phyloP scores from a whole-genome alignment of 2,797 vertebrate genomes.

The Astyanax mexicanus region DNA sequence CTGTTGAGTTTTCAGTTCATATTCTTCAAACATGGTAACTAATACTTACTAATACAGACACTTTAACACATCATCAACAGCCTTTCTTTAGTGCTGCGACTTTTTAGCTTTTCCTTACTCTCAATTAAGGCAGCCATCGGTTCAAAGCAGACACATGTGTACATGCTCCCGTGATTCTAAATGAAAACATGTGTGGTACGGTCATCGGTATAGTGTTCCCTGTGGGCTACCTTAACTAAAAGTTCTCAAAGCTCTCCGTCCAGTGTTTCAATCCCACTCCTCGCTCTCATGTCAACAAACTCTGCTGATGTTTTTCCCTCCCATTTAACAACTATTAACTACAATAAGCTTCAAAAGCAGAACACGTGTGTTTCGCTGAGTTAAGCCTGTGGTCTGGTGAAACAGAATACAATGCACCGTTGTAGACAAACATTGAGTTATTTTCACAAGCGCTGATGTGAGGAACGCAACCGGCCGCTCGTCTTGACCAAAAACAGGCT shows the following conservation, averaged over 20 bases:
- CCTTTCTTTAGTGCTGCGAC: background rate
- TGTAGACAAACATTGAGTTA: conserved; percentile 16
- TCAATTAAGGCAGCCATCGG: conserved; percentile 71
- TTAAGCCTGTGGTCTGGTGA: background rate
- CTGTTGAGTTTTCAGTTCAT: no score
- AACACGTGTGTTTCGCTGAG: background rate
- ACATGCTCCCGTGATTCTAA: conserved; percentile 75
- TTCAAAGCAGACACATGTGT: conserved; percentile 78
- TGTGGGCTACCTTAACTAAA: conserved; percentile 61
- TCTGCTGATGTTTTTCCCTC: background rate
- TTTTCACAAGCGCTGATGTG: background rate
- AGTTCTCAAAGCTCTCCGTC: conserved; percentile 31
- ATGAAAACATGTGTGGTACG: conserved; percentile 80
- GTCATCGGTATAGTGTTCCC: conserved; percentile 74
- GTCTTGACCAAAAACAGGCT: conserved; percentile 58
- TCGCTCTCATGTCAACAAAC: background rate
- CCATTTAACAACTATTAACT: conserved; percentile 17
- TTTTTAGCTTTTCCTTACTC: conserved; percentile 67
- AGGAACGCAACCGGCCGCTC: conserved; percentile 18
- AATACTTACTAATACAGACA: no score
- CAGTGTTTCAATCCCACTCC: conserved; percentile 20
- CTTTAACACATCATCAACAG: background rate
- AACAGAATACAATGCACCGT: background rate
- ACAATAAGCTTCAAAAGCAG: background rate
- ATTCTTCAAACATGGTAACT: no score